Evolutionary conservation across 2,113 vertebrate genomes (phyloP).

Genomic region (Nesoenas mayeri): DNA sequence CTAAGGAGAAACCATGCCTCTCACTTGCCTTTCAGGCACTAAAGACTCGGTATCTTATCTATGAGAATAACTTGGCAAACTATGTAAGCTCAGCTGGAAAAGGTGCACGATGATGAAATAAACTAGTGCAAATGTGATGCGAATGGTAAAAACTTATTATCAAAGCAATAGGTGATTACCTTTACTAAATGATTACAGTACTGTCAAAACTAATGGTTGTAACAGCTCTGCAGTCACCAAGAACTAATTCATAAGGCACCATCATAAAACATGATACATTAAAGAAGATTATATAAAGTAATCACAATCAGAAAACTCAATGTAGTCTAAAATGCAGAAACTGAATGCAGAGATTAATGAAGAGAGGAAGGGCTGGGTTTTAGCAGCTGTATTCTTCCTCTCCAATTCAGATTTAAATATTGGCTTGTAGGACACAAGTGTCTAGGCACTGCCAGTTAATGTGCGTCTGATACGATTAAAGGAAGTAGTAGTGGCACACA

Average conservation of each 20-base stretch:
- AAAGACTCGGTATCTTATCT: conserved; percentile 3
- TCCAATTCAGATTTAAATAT: background rate
- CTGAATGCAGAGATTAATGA: background rate
- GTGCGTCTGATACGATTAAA: background rate
- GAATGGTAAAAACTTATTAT: conserved; percentile 22
- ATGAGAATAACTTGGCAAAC: background rate
- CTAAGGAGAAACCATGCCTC: background rate
- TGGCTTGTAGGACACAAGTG: background rate
- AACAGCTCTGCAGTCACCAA: background rate
- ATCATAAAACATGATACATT: background rate
- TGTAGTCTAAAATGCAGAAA: background rate
- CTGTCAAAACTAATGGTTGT: background rate
- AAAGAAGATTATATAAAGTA: background rate
- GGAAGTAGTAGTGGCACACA: background rate
- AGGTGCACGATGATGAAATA: background rate
- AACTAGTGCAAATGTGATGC: background rate
- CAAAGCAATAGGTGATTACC: background rate
- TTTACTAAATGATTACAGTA: background rate
- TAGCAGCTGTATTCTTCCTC: background rate
- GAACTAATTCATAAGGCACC: background rate
- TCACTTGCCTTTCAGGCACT: background rate
- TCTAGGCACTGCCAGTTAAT: background rate
- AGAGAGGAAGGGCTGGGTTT: background rate
- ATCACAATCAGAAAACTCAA: background rate
- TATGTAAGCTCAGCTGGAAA: background rate